Evolutionary conservation across 2,888 invertebrate genomes (phyloP).

Genomic region (Malachius bipustulatus): DNA sequence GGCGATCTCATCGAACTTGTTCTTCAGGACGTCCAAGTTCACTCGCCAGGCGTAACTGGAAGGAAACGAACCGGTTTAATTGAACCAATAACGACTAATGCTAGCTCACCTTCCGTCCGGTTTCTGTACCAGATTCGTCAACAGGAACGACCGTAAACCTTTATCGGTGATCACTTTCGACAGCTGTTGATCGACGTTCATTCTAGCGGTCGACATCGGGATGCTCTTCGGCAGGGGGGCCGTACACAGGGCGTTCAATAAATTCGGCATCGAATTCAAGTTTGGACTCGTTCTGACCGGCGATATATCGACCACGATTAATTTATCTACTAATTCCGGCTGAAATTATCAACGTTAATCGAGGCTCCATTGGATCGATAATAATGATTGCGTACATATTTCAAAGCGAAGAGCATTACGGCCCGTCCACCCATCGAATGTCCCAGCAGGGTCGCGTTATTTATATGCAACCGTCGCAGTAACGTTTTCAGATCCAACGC

Average conservation of each 20-base stretch:
- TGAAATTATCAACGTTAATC: slow-evolving; percentile 30
- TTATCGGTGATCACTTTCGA: slow-evolving; percentile 42
- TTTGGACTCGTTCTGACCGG: slow-evolving; percentile 51
- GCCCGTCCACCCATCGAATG: slow-evolving; percentile 96
- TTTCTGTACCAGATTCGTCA: slow-evolving; percentile 64
- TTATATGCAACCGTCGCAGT: slow-evolving; percentile 49
- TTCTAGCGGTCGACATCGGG: slow-evolving; percentile 58
- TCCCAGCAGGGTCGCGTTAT: slow-evolving; percentile 62
- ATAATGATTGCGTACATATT: slow-evolving; percentile 48
- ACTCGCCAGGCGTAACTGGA: slow-evolving; percentile 60
- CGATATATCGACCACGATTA: slow-evolving; percentile 63
- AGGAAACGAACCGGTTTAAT: not conserved
- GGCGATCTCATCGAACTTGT: slow-evolving; percentile 52
- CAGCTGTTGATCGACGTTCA: slow-evolving; percentile 53
- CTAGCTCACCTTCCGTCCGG: slow-evolving; percentile 27
- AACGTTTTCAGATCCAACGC: slow-evolving; percentile 60
- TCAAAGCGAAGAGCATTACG: slow-evolving; percentile 73
- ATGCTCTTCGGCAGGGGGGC: slow-evolving; percentile 49
- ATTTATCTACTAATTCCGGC: slow-evolving; percentile 51
- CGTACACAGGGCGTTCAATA: slow-evolving; percentile 55
- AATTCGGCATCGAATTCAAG: slow-evolving; percentile 46
- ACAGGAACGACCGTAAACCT: slow-evolving; percentile 61
- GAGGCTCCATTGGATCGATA: no score
- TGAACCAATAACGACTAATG: slow-evolving; percentile 6
- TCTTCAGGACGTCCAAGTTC: slow-evolving; percentile 61